Percentiles rank a stretch among this genome's conserved stretches.
phyloP scores from a whole-genome alignment of 2,113 vertebrate species.

The Pelodiscus sinensis region DNA sequence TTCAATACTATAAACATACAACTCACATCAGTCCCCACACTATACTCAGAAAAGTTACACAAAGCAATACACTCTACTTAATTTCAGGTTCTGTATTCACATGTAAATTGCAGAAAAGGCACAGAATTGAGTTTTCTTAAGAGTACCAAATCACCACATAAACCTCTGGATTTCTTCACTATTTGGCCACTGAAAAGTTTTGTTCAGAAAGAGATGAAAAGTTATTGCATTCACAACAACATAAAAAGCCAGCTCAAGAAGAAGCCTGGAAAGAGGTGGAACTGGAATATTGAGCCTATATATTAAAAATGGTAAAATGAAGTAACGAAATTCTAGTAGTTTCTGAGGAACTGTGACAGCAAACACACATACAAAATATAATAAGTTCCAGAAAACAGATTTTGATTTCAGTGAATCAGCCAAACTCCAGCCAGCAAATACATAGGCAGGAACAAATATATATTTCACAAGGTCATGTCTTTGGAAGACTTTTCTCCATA shows the following conservation, averaged over 20 bases:
- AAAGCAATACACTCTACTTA: neutral
- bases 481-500: slow-evolving; percentile 93
- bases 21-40: neutral
- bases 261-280: slow-evolving; percentile 82
- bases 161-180: slow-evolving; percentile 89
- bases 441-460: slow-evolving; percentile 87
- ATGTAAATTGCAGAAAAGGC: slow-evolving; percentile 13
- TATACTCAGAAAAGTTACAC: neutral
- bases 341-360: slow-evolving; percentile 90
- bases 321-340: slow-evolving; percentile 97
- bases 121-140: slow-evolving; percentile 11
- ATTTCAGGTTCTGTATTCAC: slow-evolving; percentile 3
- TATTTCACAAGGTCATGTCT: slow-evolving; percentile 86
- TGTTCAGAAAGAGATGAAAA: slow-evolving; percentile 89
- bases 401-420: slow-evolving; percentile 87
- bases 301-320: slow-evolving; percentile 94
- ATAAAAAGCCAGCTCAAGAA: slow-evolving; percentile 88
- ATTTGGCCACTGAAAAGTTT: slow-evolving; percentile 91
- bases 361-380: slow-evolving; percentile 86
- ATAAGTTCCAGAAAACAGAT: slow-evolving; percentile 89
- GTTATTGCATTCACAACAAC: slow-evolving; percentile 84
- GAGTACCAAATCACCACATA: slow-evolving; percentile 88
- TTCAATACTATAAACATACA: slow-evolving; percentile 13
- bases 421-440: slow-evolving; percentile 93
- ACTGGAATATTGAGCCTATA: slow-evolving; percentile 92